Evolutionary conservation across 1,140 invertebrate species (phyloP), one percentile per base, ranked within the genome.

Genomic region (Drosophila nigromelanica): DNA sequence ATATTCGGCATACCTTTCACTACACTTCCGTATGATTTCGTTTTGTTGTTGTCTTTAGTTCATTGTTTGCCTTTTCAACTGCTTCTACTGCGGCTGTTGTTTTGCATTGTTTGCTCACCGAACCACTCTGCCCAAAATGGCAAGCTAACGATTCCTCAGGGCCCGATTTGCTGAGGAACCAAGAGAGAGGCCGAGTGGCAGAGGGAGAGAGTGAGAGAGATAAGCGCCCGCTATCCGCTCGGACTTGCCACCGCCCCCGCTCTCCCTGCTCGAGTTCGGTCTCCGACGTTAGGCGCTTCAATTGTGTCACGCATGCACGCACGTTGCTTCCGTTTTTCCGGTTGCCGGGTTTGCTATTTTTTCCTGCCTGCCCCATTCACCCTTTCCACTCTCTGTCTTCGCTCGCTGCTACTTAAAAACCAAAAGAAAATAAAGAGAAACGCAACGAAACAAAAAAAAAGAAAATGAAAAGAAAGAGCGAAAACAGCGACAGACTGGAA

Each of bases 271-370:
- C 27, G 15, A 52, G 52, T 54, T 63, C 52, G 51, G 48, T 35
- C 62, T 74, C 30, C 64, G 21, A 58, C 54, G 48, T 85, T 85
- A 86, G 82, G 82, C 82, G 82, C 78, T 82, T 87, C 83, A 89
- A 89, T 83, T 87, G 83, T 89, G 83, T 89, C 83, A 89, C 83
- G 83, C 83, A 89, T 89, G 83, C 83, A 89, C 83, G 83, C 83
- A 89, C 83, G 83, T 83, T 89, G 83, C 79, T 89, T 89, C 67
- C 83, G 83, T 83, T 89, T 89, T 89, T 89, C 83, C 83, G 83
- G 80, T 79, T 89, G 83, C 79, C 85, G 83, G 80, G 76, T 85
- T 89, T 89, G 64, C 83, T 79, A 86, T 82, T 86, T 86, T 74
- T 86, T 87, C 79, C 83, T 51, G 69, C 52, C 72, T 74, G 48